These are phyloP conservation scores for Stegana nigrithorax DNA, from an alignment of 2,888 invertebrate genomes.

Conservation along the genomic window DNA sequence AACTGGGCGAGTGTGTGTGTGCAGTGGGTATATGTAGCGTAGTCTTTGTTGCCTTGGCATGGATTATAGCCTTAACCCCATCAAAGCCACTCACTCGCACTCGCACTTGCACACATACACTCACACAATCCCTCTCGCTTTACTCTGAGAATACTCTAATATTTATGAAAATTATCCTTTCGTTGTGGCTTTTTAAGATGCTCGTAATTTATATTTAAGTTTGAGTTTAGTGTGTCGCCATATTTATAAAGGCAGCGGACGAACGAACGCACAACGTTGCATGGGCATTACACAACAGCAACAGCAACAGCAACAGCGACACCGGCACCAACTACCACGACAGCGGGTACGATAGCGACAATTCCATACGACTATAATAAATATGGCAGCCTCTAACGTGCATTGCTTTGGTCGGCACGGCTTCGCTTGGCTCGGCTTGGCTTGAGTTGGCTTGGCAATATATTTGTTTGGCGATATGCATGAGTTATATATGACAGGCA, in stretches of 20 bases:
- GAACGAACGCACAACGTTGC: slow-evolving; percentile 11
- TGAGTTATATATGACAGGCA: neutral
- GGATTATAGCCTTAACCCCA: too few species aligned
- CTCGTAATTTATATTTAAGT: slow-evolving; percentile 62
- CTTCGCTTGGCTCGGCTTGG: slow-evolving; percentile 4
- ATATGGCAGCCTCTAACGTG: too few species aligned
- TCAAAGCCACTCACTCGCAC: too few species aligned
- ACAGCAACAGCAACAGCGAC: neutral
- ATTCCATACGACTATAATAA: too few species aligned
- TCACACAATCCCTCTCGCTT: too few species aligned
- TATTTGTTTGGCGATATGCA: slow-evolving; percentile 13
- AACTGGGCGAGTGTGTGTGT: neutral
- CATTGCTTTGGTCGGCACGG: neutral
- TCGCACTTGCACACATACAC: too few species aligned
- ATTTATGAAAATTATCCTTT: slow-evolving; percentile 60
- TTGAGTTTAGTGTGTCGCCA: slow-evolving; percentile 55
- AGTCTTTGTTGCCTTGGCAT: too few species aligned
- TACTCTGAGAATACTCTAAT: slow-evolving; percentile 42
- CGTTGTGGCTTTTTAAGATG: slow-evolving; percentile 58
- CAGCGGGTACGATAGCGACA: neutral
- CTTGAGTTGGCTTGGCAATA: neutral
- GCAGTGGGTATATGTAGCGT: too few species aligned
- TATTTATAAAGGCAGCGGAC: slow-evolving; percentile 32
- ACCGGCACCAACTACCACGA: neutral
- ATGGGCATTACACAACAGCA: neutral